These are phyloP conservation scores for Gobius niger DNA, from an alignment of 2,113 vertebrate species.

Conservation along the genomic window DNA sequence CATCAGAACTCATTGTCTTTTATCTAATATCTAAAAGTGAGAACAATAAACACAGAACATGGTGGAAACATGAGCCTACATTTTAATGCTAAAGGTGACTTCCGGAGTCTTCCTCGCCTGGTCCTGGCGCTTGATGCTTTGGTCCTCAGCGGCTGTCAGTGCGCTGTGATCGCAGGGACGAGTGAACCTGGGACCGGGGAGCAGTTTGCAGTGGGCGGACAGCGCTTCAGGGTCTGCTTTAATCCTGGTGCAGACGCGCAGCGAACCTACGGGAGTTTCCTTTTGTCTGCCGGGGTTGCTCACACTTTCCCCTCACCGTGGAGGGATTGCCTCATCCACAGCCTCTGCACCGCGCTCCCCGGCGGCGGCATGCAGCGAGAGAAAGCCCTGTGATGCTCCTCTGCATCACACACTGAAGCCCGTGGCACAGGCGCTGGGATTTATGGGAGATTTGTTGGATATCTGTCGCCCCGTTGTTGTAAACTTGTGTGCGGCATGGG, in stretches of 20 bases:
- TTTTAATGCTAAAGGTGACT: neutral
- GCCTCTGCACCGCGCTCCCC: constrained; percentile 25
- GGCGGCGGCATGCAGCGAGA: constrained; percentile 39
- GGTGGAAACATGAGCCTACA: too few species aligned
- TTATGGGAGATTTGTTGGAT: constrained; percentile 62
- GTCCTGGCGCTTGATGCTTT: neutral
- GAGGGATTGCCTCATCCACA: constrained; percentile 16
- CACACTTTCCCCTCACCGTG: constrained; percentile 47
- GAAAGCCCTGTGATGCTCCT: constrained; percentile 35
- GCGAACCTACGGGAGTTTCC: neutral
- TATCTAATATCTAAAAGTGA: too few species aligned
- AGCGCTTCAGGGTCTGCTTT: neutral
- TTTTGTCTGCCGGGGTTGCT: constrained; percentile 7
- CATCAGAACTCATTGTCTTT: too few species aligned
- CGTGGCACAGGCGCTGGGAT: constrained; percentile 25
- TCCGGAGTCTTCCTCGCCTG: neutral
- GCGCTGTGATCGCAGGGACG: neutral
- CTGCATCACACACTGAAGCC: constrained; percentile 36
- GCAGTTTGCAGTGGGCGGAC: constrained; percentile 1
- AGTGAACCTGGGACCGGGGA: constrained; percentile 11
- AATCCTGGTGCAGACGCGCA: neutral
- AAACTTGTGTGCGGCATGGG: constrained; percentile 86
- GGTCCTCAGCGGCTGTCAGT: neutral
- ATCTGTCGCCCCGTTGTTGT: constrained; percentile 42
- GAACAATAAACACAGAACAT: too few species aligned